Base-by-base conservation (phyloP, 2,797 vertebrate genomes). In the Sphenopsis melanotis region DNA sequence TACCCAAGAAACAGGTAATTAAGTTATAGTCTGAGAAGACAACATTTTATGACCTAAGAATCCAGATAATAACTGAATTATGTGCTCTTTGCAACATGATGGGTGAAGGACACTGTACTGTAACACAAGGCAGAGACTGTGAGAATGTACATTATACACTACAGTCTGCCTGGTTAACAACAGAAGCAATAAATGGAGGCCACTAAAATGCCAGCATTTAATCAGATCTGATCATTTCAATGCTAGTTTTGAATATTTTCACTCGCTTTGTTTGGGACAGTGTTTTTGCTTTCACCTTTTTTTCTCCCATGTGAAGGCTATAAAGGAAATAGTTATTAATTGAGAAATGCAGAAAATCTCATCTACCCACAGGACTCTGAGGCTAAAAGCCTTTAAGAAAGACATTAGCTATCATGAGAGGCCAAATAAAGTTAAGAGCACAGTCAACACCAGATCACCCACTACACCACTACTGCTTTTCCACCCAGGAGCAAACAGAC, bases 31-130 rank as follows among this genome's bases (percentile, higher is more conserved):
- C 52, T 46, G 32, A 44, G 19, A 76, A 68, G 10, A 80, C 32
- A 79, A 64, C 0, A 7, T 34, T 26, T 4, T 13, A 9, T 12
- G 13, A 39, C 6, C 20, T 9, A 61, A 59, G 13, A 64, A 86
- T 20, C 12, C 23, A 52, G 44, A 2, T 9, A 49, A 42, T 1
- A 8, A 19, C 36, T 49, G 21, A 46, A 60, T 8, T 29, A n/a
- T 2, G 2, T 12, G 9, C 17, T n/a, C 27, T 64, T 46, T 57
- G 9, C 18, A 81, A 81, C 1, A 3, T 2, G 2, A 87, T 66
- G 2, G 3, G 6, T 15, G 34, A 77, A 71, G 26, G 9, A 68
- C 17, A 34, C 4, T 0, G 2, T 19, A 50, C 32, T 3, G 2
- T 5, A 50, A 55, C 1, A 53, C 26, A 57, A 34, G 46, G n/a